Evolutionary conservation across 2,113 vertebrate genomes (phyloP).

Genomic region (Tachysurus vachellii): DNA sequence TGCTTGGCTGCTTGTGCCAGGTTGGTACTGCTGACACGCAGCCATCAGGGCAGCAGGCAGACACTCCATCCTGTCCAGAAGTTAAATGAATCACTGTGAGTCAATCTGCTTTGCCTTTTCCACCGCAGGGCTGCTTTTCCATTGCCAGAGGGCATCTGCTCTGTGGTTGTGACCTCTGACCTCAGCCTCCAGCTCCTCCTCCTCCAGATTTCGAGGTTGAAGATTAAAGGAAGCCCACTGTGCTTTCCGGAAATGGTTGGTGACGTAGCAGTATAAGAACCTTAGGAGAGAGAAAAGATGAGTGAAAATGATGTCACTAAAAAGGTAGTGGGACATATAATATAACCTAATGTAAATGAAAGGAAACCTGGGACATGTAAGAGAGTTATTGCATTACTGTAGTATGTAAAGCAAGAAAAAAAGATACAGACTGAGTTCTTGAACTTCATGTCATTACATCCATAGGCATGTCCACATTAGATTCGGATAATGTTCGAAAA

Average conservation of each 20-base stretch:
- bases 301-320: not conserved
- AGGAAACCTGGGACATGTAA: not conserved
- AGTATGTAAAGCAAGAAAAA: not conserved
- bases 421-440: no score
- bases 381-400: not conserved
- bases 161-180: slow-evolving; percentile 53
- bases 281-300: slow-evolving; percentile 57
- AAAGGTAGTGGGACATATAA: not conserved
- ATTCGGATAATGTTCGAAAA: no score
- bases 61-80: slow-evolving; percentile 82
- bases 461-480: no score
- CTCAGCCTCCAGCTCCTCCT: slow-evolving; percentile 53
- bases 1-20: slow-evolving; percentile 46
- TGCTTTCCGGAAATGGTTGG: slow-evolving; percentile 68
- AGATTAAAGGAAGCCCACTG: slow-evolving; percentile 77
- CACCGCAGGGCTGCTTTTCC: slow-evolving; percentile 34
- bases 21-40: slow-evolving; percentile 76
- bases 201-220: slow-evolving; percentile 53
- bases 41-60: slow-evolving; percentile 84
- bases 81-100: slow-evolving; percentile 87
- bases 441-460: no score
- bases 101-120: slow-evolving; percentile 82
- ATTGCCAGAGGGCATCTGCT: slow-evolving; percentile 59
- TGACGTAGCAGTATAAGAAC: slow-evolving; percentile 70
- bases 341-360: not conserved